phyloP scores from a whole-genome alignment of 2,888 invertebrate species.

The Boloria euphrosyne region DNA sequence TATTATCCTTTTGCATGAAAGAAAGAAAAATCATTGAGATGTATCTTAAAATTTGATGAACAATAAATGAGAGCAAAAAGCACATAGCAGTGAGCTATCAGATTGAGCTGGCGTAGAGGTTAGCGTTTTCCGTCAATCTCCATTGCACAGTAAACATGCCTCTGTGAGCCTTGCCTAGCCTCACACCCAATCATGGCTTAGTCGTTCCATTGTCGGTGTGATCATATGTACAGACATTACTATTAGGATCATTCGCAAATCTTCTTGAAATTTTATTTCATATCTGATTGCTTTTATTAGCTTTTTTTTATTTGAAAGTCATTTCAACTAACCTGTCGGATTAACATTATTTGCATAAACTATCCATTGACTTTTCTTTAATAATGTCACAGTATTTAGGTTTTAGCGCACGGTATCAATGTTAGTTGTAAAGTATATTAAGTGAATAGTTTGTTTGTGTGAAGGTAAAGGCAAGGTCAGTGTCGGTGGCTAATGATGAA shows the following conservation, averaged over 20 bases:
- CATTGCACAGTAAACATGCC: conserved; percentile 67
- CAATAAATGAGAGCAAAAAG: background rate
- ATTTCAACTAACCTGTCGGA: conserved; percentile 63
- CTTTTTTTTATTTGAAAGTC: conserved; percentile 60
- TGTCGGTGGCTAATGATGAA: conserved; percentile 45
- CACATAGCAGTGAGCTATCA: conserved; percentile 44
- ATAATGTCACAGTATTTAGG: conserved; percentile 56
- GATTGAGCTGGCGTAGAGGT: conserved; percentile 60
- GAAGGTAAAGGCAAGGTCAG: conserved; percentile 71
- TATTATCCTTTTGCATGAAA: too few species aligned
- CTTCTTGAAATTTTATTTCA: conserved; percentile 67
- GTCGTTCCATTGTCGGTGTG: conserved; percentile 76
- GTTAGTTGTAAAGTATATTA: conserved; percentile 40
- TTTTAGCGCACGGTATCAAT: conserved; percentile 63
- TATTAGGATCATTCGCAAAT: conserved; percentile 61
- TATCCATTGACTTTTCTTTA: conserved; percentile 44
- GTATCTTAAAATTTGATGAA: conserved; percentile 5
- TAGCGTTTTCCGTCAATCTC: conserved; percentile 54
- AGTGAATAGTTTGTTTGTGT: conserved; percentile 46
- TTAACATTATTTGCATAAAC: conserved; percentile 52
- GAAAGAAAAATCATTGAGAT: background rate
- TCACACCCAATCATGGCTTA: conserved; percentile 77
- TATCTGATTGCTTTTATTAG: conserved; percentile 61
- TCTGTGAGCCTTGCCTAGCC: conserved; percentile 72
- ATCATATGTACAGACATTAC: conserved; percentile 65